phyloP scores from a whole-genome alignment of 2,113 vertebrate species.

The Rhagologus leucostigma region DNA sequence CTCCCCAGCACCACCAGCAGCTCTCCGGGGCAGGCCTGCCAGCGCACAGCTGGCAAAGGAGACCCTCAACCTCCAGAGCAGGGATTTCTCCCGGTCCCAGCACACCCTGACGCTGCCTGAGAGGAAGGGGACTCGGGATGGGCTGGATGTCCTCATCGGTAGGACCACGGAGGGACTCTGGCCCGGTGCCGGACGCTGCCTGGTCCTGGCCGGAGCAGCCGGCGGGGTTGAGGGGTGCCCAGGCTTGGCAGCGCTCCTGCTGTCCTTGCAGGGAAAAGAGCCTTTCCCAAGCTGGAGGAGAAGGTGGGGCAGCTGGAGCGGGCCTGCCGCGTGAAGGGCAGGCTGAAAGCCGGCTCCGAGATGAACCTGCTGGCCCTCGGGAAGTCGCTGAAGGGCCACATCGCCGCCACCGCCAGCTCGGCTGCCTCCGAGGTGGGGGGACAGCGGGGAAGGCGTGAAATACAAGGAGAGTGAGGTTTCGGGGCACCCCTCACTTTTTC shows the following conservation, averaged over 20 bases:
- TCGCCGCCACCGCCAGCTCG: slow-evolving; percentile 68
- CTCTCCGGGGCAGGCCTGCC: not conserved
- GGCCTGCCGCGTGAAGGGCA: slow-evolving; percentile 42
- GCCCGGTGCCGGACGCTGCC: not conserved
- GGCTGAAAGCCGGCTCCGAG: slow-evolving; percentile 77
- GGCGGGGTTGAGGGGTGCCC: accelerated
- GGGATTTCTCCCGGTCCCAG: not conserved
- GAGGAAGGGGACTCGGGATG: not conserved
- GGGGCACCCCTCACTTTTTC: not conserved
- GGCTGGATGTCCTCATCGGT: slow-evolving; percentile 11
- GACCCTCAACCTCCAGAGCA: not conserved
- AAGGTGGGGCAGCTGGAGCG: slow-evolving; percentile 76
- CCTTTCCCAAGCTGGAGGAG: slow-evolving; percentile 47
- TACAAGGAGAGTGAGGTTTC: accelerated
- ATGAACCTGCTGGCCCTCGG: slow-evolving; percentile 71
- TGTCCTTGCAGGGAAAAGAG: slow-evolving; percentile 56
- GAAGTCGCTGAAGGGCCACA: slow-evolving; percentile 67
- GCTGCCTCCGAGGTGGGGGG: slow-evolving; percentile 71
- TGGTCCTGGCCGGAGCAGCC: accelerated
- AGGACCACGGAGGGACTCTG: not conserved
- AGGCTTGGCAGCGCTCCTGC: not conserved
- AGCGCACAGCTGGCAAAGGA: not conserved
- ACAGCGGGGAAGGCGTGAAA: accelerated
- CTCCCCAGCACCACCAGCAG: not conserved
- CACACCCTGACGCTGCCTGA: not conserved